phyloP scores from a whole-genome alignment of 2,113 vertebrate species.

The Pituophis catenifer region DNA sequence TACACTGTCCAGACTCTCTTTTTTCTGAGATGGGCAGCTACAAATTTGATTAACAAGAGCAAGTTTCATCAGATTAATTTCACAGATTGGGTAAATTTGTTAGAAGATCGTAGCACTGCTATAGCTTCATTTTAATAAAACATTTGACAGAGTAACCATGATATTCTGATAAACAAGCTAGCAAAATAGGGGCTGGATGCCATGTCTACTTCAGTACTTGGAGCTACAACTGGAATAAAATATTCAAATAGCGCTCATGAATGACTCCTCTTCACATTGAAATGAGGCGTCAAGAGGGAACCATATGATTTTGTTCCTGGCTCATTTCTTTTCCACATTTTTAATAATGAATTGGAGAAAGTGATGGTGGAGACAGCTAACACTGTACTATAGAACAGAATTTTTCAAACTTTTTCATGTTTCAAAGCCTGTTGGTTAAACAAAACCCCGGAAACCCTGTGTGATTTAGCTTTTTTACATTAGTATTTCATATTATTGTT shows the following conservation, averaged over 20 bases:
- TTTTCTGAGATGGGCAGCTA: not conserved
- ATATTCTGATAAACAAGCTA: not conserved
- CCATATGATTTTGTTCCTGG: not conserved
- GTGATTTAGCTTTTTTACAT: not conserved
- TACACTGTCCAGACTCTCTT: not conserved
- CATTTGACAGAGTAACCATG: not conserved
- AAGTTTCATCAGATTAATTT: not conserved
- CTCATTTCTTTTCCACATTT: not conserved
- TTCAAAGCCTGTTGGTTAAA: not conserved
- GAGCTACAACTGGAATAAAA: not conserved
- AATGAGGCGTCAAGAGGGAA: not conserved
- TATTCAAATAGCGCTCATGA: not conserved
- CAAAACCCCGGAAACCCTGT: not conserved
- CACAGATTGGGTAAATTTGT: not conserved
- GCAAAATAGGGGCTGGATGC: not conserved
- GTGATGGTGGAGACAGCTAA: not conserved
- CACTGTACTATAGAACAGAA: not conserved
- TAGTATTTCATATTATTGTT: not conserved
- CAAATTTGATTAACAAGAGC: not conserved
- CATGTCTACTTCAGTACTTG: not conserved
- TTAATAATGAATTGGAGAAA: not conserved
- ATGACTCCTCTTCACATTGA: not conserved
- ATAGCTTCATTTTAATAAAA: not conserved
- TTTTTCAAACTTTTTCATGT: not conserved
- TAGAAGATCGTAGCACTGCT: not conserved